Base-by-base conservation (phyloP, 2,888 invertebrate genomes). In the Allygus modestus region DNA sequence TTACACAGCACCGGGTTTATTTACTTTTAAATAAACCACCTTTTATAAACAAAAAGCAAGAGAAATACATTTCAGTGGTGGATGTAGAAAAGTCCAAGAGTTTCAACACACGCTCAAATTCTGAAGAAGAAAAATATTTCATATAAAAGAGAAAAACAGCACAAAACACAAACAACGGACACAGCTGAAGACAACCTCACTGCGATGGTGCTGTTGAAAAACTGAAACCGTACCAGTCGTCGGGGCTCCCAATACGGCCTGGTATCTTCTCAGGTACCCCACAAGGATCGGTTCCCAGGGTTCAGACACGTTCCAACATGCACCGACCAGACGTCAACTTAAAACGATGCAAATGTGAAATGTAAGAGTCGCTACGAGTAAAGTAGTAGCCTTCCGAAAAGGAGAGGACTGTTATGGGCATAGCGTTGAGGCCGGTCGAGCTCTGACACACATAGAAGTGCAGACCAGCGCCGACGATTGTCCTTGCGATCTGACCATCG, bases 341-440 rank as follows among this genome's bases (percentile, higher is more conserved):
- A 82, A 82, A 82, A 75, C 84, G 84, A 84, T 84, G 84, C 75
- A 79, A 84, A 84, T 84, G 77, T 77, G 77, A 46, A 77, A 77
- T 77, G 77, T 77, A 73, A 73, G 73, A 75, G 73, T 73, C 20
- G 43, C 33, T 61, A 15, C 61, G 15, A 23, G 69, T 65, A 51
- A 58, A 71, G 77, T 77, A 28, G 77, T 46, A 46, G 46, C 15
- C 77, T 77, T 77, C 77, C 77, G 77, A 77, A 77, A 51, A 77
- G 46, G 77, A 17, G 51, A 46, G 51, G 43, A 46, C 77, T 23
- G 51, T 46, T 77, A 77, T 77, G 77, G 77, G 77, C 77, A 77
- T 77, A 73, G 43, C 12, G 77, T 28, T 17, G 43, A 28, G 73
- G 46, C 77, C 46, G 46, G 77, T 77, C 51, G 28, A 5, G 28